Conservation (phyloP, 2,888 invertebrate genomes). For the Lampropteryx suffumata region DNA sequence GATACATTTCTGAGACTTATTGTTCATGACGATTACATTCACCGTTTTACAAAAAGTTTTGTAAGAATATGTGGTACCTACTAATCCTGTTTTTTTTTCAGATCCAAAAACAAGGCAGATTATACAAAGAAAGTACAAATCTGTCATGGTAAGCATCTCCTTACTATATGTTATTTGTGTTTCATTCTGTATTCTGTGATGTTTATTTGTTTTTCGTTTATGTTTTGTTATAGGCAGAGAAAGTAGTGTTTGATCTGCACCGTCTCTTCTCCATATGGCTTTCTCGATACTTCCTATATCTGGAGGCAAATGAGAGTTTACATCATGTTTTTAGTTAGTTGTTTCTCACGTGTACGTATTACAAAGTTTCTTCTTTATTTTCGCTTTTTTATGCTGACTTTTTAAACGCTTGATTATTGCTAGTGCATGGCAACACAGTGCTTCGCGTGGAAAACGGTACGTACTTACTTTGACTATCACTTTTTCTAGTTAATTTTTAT, state of each 20-base stretch:
- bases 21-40: too few species aligned
- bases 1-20: too few species aligned
- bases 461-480: too few species aligned
- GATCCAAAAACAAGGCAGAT: constrained; percentile 99
- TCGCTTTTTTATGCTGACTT: constrained; percentile 41
- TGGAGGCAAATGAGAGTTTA: constrained; percentile 63
- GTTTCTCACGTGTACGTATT: constrained; percentile 69
- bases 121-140: constrained; percentile 98
- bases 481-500: background rate
- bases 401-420: constrained; percentile 11
- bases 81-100: constrained; percentile 74
- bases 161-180: constrained; percentile 4
- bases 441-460: too few species aligned
- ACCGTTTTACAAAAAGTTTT: too few species aligned
- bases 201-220: constrained; percentile 48
- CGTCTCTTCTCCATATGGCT: constrained; percentile 90
- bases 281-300: constrained; percentile 66
- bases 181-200: constrained; percentile 32
- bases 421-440: background rate
- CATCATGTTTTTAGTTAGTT: constrained; percentile 68
- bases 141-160: constrained; percentile 93
- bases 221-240: constrained; percentile 87
- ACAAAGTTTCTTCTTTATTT: constrained; percentile 31
- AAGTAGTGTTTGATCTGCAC: constrained; percentile 89
- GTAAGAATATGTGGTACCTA: background rate